Conservation (phyloP, 2,888 invertebrate species). For the Poecilobothrus nobilitatus region DNA sequence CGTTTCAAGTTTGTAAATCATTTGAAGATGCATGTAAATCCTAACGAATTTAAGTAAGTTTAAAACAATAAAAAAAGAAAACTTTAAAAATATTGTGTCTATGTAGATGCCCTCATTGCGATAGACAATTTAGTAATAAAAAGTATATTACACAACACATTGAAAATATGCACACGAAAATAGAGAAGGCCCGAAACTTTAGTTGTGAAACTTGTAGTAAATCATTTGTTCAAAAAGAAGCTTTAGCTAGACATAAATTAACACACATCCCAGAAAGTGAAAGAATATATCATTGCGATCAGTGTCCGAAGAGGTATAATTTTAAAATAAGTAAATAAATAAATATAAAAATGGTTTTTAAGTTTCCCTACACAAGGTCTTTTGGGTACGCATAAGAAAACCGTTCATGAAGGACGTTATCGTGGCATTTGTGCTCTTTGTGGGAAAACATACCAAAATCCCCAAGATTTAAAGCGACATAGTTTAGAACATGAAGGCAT, state of each 20-base stretch:
- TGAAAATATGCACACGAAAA: neutral
- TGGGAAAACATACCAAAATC: slow-evolving; percentile 27
- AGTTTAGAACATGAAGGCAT: slow-evolving; percentile 1
- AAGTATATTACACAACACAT: neutral
- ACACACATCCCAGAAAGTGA: neutral
- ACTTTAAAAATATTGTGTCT: neutral
- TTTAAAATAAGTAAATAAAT: neutral
- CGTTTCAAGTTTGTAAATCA: slow-evolving; percentile 39
- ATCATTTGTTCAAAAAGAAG: neutral
- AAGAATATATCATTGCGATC: neutral
- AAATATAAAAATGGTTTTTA: neutral
- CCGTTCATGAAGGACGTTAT: neutral
- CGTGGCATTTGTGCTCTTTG: slow-evolving; percentile 33
- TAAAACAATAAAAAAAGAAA: slow-evolving; percentile 29
- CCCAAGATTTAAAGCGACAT: neutral
- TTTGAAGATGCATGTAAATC: slow-evolving; percentile 38
- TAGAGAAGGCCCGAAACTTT: neutral
- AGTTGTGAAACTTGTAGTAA: neutral
- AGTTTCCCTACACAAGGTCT: neutral
- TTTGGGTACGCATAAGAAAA: neutral
- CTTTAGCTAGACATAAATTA: neutral
- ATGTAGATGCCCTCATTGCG: too few relatives aligned
- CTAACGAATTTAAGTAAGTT: slow-evolving; percentile 30
- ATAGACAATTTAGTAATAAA: neutral
- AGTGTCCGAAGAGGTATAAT: neutral